Evolutionary conservation across 2,888 invertebrate genomes (phyloP).

Genomic region (Muscina levida): DNA sequence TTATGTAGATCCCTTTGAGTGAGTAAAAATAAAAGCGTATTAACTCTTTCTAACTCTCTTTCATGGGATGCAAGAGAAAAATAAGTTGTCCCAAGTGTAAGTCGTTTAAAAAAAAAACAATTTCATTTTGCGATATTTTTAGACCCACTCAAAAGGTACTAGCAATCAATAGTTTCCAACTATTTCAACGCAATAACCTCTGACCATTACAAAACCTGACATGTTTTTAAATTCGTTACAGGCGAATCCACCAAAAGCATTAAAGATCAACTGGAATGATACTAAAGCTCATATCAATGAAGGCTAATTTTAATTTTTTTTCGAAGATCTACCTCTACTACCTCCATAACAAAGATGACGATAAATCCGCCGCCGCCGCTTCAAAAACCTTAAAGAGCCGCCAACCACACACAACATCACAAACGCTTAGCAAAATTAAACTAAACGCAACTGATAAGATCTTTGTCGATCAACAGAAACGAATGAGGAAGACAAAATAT

Average conservation of each 20-base stretch:
- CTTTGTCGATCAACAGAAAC: background rate
- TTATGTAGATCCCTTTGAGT: too few species aligned
- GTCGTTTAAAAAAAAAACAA: too few species aligned
- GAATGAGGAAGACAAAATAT: conserved; percentile 38
- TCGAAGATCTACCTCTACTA: conserved; percentile 18
- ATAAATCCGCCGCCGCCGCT: background rate
- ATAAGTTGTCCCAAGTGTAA: too few species aligned
- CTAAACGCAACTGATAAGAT: conserved; percentile 55
- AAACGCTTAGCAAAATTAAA: conserved; percentile 55
- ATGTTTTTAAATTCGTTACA: conserved; percentile 13
- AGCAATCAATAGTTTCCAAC: too few species aligned
- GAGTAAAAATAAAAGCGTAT: too few species aligned
- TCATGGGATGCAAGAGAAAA: too few species aligned
- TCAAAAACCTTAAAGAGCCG: conserved; percentile 56
- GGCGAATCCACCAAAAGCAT: conserved; percentile 51
- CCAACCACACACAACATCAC: conserved; percentile 33
- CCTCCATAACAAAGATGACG: conserved; percentile 31
- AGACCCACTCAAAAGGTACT: too few species aligned
- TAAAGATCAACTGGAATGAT: conserved; percentile 50
- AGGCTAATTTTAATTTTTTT: conserved; percentile 24
- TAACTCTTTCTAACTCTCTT: too few species aligned
- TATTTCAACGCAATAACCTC: too few species aligned
- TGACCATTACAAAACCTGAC: too few species aligned
- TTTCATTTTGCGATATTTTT: too few species aligned
- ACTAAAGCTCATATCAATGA: background rate